These are phyloP conservation scores for Smutsia gigantea DNA, from an alignment of 2,797 vertebrate species.

Conservation along the genomic window DNA sequence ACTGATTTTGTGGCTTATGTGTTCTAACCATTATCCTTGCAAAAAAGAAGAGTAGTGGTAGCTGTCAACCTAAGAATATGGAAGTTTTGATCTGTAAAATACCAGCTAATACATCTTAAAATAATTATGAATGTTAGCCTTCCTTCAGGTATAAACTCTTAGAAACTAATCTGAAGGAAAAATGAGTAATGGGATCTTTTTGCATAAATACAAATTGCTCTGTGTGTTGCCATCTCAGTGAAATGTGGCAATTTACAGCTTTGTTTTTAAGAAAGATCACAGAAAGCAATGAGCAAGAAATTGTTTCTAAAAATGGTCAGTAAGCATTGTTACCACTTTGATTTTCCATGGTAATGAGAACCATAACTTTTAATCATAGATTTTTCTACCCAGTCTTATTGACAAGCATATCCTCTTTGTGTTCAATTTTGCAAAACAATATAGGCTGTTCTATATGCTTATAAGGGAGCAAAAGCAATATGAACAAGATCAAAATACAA, in stretches of 20 bases:
- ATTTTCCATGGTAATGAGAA: constrained; percentile 81
- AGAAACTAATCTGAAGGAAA: constrained; percentile 78
- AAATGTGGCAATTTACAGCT: constrained; percentile 76
- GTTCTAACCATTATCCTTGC: constrained; percentile 66
- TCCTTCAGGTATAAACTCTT: constrained; percentile 76
- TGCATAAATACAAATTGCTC: constrained; percentile 73
- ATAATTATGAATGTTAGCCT: constrained; percentile 73
- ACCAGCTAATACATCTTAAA: constrained; percentile 71
- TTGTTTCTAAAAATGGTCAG: constrained; percentile 79
- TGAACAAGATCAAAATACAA: constrained; percentile 55
- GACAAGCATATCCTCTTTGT: constrained; percentile 57
- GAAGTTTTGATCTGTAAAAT: constrained; percentile 53
- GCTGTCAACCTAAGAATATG: constrained; percentile 59
- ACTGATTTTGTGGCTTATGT: background rate
- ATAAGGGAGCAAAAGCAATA: constrained; percentile 46
- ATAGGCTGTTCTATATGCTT: constrained; percentile 27
- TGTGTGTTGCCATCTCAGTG: constrained; percentile 48
- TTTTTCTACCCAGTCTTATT: constrained; percentile 73
- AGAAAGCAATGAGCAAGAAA: constrained; percentile 76
- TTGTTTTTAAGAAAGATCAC: constrained; percentile 74
- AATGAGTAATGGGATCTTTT: constrained; percentile 80
- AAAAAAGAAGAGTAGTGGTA: constrained; percentile 75
- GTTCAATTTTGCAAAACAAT: background rate
- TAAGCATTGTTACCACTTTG: constrained; percentile 78
- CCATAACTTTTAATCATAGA: constrained; percentile 83